phyloP scores from a whole-genome alignment of 2,113 vertebrate species.

The Arothron firmamentum region DNA sequence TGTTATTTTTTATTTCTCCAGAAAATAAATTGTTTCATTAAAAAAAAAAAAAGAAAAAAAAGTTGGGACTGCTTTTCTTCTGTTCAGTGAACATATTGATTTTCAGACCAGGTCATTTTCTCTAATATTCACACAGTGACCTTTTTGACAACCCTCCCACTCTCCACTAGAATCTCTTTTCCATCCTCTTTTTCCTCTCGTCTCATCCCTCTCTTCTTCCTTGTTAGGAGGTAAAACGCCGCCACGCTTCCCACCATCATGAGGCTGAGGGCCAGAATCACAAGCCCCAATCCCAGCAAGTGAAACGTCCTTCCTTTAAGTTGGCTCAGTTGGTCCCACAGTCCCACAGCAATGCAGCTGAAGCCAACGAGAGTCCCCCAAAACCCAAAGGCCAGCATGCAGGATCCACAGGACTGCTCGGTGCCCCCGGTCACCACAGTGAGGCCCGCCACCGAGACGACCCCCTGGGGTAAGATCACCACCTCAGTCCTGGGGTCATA shows the following conservation, averaged over 20 bases:
- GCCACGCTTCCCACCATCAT: constrained; percentile 45
- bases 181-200: constrained; percentile 56
- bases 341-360: constrained; percentile 67
- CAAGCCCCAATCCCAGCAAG: constrained; percentile 66
- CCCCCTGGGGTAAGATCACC: constrained; percentile 62
- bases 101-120: no score
- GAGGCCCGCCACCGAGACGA: constrained; percentile 73
- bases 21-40: no score
- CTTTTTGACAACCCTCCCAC: constrained; percentile 63
- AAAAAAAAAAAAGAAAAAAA: no score
- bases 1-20: no score
- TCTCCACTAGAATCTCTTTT: constrained; percentile 65
- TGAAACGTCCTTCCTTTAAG: constrained; percentile 36
- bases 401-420: constrained; percentile 75
- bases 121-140: constrained; percentile 66
- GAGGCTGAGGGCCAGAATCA: constrained; percentile 62
- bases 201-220: constrained; percentile 39
- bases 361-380: constrained; percentile 73
- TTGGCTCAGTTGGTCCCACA: constrained; percentile 62
- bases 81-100: no score
- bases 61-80: no score
- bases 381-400: constrained; percentile 72
- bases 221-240: constrained; percentile 48
- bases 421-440: constrained; percentile 72
- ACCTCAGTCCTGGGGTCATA: constrained; percentile 66